Evolutionary conservation across 2,888 invertebrate genomes (phyloP), one percentile per base, ranked within the genome.

Genomic region (Corythucha ciliata): DNA sequence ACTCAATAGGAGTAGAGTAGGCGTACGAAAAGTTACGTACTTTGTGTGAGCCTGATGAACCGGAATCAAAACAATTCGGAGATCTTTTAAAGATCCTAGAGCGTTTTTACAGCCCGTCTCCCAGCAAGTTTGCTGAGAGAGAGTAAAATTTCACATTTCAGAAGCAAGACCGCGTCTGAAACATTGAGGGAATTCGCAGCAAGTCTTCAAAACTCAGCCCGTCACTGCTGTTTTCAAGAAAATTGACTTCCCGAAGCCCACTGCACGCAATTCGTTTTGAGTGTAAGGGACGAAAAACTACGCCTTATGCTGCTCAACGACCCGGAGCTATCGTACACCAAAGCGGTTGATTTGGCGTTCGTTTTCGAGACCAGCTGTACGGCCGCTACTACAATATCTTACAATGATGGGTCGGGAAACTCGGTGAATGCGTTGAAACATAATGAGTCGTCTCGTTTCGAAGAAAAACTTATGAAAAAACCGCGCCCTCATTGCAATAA

Each of bases 261-360:
- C 8, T 44, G 44, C 29, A 44, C 44, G 20, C 44, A 44, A 16
- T 44, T 44, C 8, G 44, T 44, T 10, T 32, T 29, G 10, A 32
- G 44, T 14, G 20, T 44, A 4, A 27, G 26, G 7, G 44, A 44
- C 3, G 20, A 29, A 14, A 44, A 44, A 10, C 20, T 44, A 8
- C 27, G 20, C 8, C 18, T 29, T 10, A 10, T 44, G 1, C 29
- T 29, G 22, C 8, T 29, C 2, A n/a, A n/a, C n/a, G n/a, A n/a
- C n/a, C 6, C 10, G 2, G n/a, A 44, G 8, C 29, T 29, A 4
- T 4, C 10, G 7, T 44, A 29, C 5, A 16, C 27, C 8, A n/a
- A 29, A 18, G 44, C 44, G 14, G 4, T 44, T 7, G 44, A n/a
- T n/a, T n/a, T n/a, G n/a, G n/a, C n/a, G n/a, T n/a, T n/a, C n/a